phyloP scores from a whole-genome alignment of 2,888 invertebrate genomes.

The Clunio marinus region DNA sequence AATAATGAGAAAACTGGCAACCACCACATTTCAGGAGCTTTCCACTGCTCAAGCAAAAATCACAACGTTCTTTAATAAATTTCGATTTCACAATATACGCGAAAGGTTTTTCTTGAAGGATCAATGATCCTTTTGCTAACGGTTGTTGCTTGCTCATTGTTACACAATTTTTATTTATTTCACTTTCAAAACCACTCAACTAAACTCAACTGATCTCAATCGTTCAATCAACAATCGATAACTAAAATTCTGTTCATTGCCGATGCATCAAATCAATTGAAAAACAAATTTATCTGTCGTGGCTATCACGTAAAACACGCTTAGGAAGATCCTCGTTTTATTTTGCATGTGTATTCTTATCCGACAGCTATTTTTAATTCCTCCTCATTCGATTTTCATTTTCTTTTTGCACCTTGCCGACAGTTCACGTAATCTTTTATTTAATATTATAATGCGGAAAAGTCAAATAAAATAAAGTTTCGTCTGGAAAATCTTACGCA shows the following conservation, averaged over 20 bases:
- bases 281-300: too few relatives aligned
- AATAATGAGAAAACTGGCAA: constrained; percentile 80
- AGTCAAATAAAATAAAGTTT: too few relatives aligned
- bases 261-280: too few relatives aligned
- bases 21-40: constrained; percentile 71
- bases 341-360: too few relatives aligned
- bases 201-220: neutral
- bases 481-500: too few relatives aligned
- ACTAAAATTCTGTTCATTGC: neutral
- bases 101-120: constrained; percentile 37
- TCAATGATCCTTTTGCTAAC: constrained; percentile 26
- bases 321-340: too few relatives aligned
- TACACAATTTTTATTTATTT: neutral
- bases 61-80: constrained; percentile 32
- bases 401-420: too few relatives aligned
- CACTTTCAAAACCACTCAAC: neutral
- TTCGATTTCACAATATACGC: constrained; percentile 37
- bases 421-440: too few relatives aligned
- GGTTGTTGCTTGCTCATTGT: constrained; percentile 32
- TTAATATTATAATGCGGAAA: too few relatives aligned
- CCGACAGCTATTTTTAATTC: too few relatives aligned
- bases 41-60: constrained; percentile 23
- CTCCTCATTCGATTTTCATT: too few relatives aligned
- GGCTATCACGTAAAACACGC: too few relatives aligned
- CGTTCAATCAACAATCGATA: constrained; percentile 28